Conservation (phyloP, 2,888 invertebrate species). For the Ceramica pisi region DNA sequence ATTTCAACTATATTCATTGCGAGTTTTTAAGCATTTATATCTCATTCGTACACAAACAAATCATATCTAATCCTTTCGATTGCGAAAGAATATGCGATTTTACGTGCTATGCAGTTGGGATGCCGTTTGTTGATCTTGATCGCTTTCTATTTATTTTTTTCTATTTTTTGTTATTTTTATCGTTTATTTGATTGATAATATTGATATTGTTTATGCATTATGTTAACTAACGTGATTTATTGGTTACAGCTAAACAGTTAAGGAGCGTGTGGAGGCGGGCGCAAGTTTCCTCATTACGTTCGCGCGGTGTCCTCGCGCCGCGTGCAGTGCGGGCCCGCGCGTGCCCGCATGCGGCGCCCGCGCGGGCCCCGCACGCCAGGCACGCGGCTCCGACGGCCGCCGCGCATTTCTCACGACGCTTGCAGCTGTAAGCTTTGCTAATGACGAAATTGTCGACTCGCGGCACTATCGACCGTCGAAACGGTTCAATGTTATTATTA, state of each 20-base stretch:
- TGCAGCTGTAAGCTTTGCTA: conserved; percentile 89
- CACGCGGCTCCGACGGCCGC: conserved; percentile 62
- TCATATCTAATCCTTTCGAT: too few species aligned
- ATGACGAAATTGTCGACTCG: conserved; percentile 84
- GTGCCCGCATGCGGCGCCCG: conserved; percentile 12
- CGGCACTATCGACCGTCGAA: conserved; percentile 75
- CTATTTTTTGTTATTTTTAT: conserved; percentile 1
- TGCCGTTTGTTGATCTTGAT: conserved; percentile 15
- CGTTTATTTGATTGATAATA: not conserved
- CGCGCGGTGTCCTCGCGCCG: conserved; percentile 94
- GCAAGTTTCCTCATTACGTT: conserved; percentile 66
- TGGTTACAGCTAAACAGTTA: conserved; percentile 79
- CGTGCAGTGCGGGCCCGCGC: conserved; percentile 41
- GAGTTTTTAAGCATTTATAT: too few species aligned
- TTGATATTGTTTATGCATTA: not conserved
- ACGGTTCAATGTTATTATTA: conserved; percentile 72
- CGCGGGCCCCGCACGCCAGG: conserved; percentile 64
- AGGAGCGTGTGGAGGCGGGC: conserved; percentile 94
- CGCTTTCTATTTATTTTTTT: conserved; percentile 25
- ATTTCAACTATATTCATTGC: too few species aligned
- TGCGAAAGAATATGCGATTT: not conserved
- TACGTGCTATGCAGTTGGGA: not conserved
- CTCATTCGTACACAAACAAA: too few species aligned
- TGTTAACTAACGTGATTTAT: conserved; percentile 10
- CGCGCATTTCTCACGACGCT: conserved; percentile 85